A percentile compares a stretch with the other conserved stretches of the same genome.
phyloP scores from a whole-genome alignment of 2,113 vertebrate genomes.

The Eupsittula cactorum region DNA sequence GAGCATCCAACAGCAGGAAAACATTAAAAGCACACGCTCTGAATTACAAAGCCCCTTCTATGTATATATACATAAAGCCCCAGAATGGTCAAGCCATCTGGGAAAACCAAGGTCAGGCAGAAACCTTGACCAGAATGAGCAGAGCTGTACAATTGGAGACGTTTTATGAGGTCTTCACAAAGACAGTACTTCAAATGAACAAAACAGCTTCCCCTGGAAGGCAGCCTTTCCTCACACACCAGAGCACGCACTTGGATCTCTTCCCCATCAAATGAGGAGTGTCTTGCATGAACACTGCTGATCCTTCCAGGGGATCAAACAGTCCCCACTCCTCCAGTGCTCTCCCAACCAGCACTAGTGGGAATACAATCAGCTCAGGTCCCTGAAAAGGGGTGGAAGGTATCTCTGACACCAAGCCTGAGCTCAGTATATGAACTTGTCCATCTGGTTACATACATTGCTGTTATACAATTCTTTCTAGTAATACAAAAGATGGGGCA shows the following conservation, averaged over 20 bases:
- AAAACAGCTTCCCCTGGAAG: not conserved
- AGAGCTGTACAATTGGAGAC: slow-evolving; percentile 10
- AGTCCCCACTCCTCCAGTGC: not conserved
- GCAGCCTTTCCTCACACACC: not conserved
- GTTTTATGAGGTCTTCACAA: slow-evolving; percentile 20
- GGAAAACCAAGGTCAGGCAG: slow-evolving; percentile 69
- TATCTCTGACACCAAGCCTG: not conserved
- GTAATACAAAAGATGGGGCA: not conserved
- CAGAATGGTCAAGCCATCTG: slow-evolving; percentile 64
- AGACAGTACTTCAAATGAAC: slow-evolving; percentile 4
- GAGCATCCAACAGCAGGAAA: slow-evolving; percentile 73
- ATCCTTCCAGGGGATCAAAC: not conserved
- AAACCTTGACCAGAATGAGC: slow-evolving; percentile 44
- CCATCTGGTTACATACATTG: not conserved
- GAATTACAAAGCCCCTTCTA: slow-evolving; percentile 67
- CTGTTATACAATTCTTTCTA: not conserved
- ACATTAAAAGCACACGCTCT: slow-evolving; percentile 55
- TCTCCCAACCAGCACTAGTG: not conserved
- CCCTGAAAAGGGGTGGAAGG: not conserved
- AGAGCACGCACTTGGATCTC: not conserved
- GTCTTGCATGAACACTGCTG: not conserved
- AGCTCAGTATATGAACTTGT: not conserved
- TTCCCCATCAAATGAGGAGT: not conserved
- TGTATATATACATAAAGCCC: slow-evolving; percentile 56
- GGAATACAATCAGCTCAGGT: not conserved